Conservation (phyloP, 2,113 vertebrate genomes). For the Erythrocercus mccallii region DNA sequence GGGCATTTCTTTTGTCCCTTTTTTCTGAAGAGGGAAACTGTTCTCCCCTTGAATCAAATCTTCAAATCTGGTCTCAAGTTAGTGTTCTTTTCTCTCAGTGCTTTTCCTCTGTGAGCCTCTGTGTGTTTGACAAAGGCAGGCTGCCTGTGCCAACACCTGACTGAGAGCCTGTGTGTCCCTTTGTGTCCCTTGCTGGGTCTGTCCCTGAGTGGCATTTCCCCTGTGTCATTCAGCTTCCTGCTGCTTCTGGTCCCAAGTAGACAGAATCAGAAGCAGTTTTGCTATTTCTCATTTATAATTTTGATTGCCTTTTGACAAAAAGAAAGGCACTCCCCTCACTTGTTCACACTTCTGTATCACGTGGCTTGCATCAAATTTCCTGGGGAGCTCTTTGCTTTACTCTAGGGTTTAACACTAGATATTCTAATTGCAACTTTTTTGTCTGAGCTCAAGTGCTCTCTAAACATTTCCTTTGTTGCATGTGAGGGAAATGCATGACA, state of each 20-base stretch:
- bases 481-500: background rate
- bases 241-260: background rate
- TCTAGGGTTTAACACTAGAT: background rate
- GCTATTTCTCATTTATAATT: background rate
- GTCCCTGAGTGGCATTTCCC: fast-evolving
- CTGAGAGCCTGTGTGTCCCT: background rate
- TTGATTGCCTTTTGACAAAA: background rate
- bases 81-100: background rate
- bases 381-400: background rate
- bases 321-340: background rate
- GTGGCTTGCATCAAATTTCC: background rate
- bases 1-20: background rate
- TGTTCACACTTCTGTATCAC: background rate
- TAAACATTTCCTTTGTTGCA: background rate
- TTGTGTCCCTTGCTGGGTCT: background rate
- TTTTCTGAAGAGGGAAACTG: background rate
- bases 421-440: background rate
- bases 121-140: background rate
- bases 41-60: background rate
- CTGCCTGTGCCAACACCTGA: background rate
- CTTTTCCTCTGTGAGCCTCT: background rate
- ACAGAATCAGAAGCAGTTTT: background rate
- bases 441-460: background rate
- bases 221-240: background rate
- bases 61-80: background rate